A percentile compares a stretch with the other conserved stretches of the same genome.
phyloP scores from a whole-genome alignment of 2,888 invertebrate genomes.

The Drosophila suboccidentalis region DNA sequence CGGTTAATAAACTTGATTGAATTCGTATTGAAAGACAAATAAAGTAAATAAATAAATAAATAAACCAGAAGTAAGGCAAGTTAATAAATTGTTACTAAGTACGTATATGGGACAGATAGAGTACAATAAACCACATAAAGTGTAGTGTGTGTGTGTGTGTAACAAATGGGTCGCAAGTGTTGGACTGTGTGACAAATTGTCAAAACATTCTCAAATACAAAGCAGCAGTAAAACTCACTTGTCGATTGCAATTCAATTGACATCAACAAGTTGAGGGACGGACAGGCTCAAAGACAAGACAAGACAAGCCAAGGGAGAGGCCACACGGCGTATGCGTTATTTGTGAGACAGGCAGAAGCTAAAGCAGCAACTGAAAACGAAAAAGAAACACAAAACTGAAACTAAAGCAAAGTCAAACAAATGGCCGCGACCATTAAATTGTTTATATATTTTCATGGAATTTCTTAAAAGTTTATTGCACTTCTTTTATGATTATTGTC shows the following conservation, averaged over 20 bases:
- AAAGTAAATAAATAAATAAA: neutral
- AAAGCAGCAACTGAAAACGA: conserved; percentile 11
- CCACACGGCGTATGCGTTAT: conserved; percentile 69
- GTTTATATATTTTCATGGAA: conserved; percentile 68
- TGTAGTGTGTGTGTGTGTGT: conserved; percentile 47
- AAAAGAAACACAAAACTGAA: conserved; percentile 29
- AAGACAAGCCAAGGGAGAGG: conserved; percentile 65
- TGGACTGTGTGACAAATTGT: conserved; percentile 72
- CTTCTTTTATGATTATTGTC: conserved; percentile 56
- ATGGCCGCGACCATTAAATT: conserved; percentile 52
- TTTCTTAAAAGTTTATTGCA: conserved; percentile 77
- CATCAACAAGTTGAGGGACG: conserved; percentile 70
- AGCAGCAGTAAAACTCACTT: conserved; percentile 37
- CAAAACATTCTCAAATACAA: conserved; percentile 66
- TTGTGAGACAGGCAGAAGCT: conserved; percentile 18
- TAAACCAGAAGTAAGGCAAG: conserved; percentile 76
- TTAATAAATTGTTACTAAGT: conserved; percentile 76
- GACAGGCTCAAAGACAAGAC: conserved; percentile 62
- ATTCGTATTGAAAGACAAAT: conserved; percentile 4
- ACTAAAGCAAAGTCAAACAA: conserved; percentile 47
- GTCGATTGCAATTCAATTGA: conserved; percentile 71
- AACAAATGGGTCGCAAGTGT: conserved; percentile 70
- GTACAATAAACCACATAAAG: conserved; percentile 36
- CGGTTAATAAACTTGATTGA: conserved; percentile 82
- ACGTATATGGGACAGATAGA: conserved; percentile 32